Conservation (phyloP, 2,113 vertebrate genomes). For the Marmota flaviventris region DNA sequence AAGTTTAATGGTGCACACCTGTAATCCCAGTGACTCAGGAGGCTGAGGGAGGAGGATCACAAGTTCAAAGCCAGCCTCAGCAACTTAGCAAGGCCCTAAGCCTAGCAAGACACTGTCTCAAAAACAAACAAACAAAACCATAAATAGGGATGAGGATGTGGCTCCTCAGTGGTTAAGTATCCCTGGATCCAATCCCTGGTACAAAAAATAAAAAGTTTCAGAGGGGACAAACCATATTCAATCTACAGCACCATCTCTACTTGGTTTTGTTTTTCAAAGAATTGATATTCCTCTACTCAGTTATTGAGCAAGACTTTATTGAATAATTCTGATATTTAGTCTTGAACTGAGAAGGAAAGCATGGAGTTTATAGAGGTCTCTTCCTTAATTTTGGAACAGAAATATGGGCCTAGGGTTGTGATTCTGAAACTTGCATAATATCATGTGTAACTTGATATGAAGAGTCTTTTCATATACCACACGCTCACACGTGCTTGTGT, state of each 20-base stretch:
- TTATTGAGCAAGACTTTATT: background rate
- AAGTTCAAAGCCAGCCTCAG: too few species aligned
- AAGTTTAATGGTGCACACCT: too few species aligned
- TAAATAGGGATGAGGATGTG: too few species aligned
- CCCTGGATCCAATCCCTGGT: too few species aligned
- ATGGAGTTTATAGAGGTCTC: background rate
- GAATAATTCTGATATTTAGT: background rate
- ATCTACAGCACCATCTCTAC: background rate
- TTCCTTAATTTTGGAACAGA: background rate
- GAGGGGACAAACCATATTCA: background rate
- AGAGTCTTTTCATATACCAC: too few species aligned
- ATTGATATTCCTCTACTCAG: background rate
- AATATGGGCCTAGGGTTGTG: background rate
- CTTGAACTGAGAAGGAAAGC: background rate
- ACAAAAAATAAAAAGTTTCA: too few species aligned
- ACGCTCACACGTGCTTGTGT: fast-evolving
- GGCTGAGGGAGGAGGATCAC: too few species aligned
- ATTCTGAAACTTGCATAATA: background rate
- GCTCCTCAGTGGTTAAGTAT: too few species aligned
- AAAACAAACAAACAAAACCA: too few species aligned
- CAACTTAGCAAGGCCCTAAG: too few species aligned
- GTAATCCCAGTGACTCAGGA: too few species aligned
- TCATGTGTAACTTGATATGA: background rate
- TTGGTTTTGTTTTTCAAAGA: background rate
- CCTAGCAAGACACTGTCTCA: too few species aligned